Conservation (phyloP, 2,113 vertebrate genomes). For the Dasyprocta punctata region DNA sequence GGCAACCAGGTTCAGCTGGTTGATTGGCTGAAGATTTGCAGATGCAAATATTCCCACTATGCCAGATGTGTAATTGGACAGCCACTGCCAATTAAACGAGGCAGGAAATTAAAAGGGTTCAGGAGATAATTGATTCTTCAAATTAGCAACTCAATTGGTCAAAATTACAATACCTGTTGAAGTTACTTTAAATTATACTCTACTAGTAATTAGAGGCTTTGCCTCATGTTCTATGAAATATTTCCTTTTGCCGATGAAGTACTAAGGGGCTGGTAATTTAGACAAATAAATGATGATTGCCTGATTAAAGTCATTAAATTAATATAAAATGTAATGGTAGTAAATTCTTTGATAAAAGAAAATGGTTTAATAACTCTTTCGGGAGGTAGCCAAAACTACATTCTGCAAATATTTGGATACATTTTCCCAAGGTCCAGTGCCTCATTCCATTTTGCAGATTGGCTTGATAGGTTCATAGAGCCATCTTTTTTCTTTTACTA, state of each 20-base stretch:
- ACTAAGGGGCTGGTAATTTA: conserved; percentile 74
- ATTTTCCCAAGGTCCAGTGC: conserved; percentile 74
- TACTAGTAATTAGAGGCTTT: conserved; percentile 66
- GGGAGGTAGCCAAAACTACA: conserved; percentile 77
- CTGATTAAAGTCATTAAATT: conserved; percentile 78
- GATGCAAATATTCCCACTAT: conserved; percentile 43
- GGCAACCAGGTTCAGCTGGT: background rate
- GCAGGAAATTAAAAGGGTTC: conserved; percentile 62
- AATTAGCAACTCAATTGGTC: conserved; percentile 74
- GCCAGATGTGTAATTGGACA: conserved; percentile 66
- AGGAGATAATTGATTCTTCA: conserved; percentile 70
- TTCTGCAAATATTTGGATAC: conserved; percentile 79
- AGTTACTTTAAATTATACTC: conserved; percentile 77
- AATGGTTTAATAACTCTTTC: conserved; percentile 66
- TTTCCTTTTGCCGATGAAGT: conserved; percentile 65
- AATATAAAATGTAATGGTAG: conserved; percentile 73
- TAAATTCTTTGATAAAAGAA: conserved; percentile 76
- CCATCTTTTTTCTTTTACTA: conserved; percentile 85
- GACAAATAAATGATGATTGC: conserved; percentile 80
- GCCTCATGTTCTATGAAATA: conserved; percentile 58
- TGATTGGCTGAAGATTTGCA: conserved; percentile 56
- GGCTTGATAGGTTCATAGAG: conserved; percentile 75
- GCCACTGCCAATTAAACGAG: conserved; percentile 66
- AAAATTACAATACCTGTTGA: conserved; percentile 81
- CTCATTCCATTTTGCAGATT: conserved; percentile 73